Conservation (phyloP, 2,888 invertebrate genomes). For the Dicycla oo region DNA sequence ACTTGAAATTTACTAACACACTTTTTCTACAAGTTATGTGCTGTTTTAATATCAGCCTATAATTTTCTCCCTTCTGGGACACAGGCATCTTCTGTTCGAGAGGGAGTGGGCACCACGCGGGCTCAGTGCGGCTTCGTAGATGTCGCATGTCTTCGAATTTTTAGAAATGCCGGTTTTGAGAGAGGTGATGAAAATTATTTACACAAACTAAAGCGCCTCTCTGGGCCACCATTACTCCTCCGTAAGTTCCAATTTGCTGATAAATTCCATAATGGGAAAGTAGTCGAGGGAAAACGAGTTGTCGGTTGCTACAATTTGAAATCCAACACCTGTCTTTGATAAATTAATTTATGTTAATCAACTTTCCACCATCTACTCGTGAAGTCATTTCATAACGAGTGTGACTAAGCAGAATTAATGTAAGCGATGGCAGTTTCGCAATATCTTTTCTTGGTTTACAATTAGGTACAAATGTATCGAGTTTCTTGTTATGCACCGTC, state of each 20-base stretch:
- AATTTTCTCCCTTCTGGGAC: too few relatives aligned
- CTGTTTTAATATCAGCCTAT: neutral
- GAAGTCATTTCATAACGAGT: slow-evolving; percentile 32
- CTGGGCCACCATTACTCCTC: too few relatives aligned
- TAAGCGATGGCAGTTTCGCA: slow-evolving; percentile 26
- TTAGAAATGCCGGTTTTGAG: too few relatives aligned
- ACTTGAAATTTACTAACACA: slow-evolving; percentile 44
- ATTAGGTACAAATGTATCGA: slow-evolving; percentile 26
- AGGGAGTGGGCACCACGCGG: too few relatives aligned
- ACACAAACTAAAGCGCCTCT: too few relatives aligned
- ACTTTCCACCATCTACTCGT: slow-evolving; percentile 20
- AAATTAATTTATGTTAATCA: slow-evolving; percentile 30
- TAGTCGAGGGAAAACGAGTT: slow-evolving; percentile 2
- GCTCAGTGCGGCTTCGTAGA: too few relatives aligned
- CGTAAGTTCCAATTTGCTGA: neutral
- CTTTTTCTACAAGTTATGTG: slow-evolving; percentile 25
- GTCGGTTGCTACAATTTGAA: neutral
- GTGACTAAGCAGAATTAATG: slow-evolving; percentile 38
- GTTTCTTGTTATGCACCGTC: slow-evolving; percentile 33
- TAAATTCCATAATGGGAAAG: neutral
- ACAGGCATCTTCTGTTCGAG: too few relatives aligned
- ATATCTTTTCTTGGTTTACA: slow-evolving; percentile 23
- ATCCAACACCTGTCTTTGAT: neutral
- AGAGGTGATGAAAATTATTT: too few relatives aligned
- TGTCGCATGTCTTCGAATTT: too few relatives aligned